These are phyloP conservation scores for Orius insidiosus DNA, from an alignment of 1,140 invertebrate genomes.

Conservation along the genomic window DNA sequence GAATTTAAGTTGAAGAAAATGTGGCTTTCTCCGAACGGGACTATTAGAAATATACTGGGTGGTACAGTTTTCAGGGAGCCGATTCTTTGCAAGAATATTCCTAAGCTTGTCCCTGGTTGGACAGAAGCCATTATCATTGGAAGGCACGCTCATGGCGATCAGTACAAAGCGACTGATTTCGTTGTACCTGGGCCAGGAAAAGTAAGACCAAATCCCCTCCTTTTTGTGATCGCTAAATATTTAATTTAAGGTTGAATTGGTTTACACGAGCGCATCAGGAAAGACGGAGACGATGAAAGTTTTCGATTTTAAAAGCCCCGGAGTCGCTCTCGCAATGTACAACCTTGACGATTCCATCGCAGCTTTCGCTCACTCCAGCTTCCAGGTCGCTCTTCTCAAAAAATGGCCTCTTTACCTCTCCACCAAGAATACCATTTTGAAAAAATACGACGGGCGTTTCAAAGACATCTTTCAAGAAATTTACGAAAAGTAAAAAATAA, in stretches of 20 bases:
- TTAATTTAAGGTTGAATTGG: constrained; percentile 39
- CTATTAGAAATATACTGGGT: constrained; percentile 77
- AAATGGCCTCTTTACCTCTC: constrained; percentile 71
- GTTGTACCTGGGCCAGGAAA: constrained; percentile 53
- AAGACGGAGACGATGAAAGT: constrained; percentile 26
- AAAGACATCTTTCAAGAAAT: constrained; percentile 87
- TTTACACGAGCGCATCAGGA: constrained; percentile 43
- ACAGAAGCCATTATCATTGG: constrained; percentile 65
- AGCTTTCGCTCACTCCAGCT: constrained; percentile 70
- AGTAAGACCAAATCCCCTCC: constrained; percentile 24
- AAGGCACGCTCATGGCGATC: constrained; percentile 77
- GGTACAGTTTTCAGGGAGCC: constrained; percentile 83
- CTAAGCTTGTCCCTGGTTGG: constrained; percentile 73
- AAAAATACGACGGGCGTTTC: constrained; percentile 78
- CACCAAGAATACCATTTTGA: constrained; percentile 85
- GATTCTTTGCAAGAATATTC: constrained; percentile 77
- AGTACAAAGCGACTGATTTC: constrained; percentile 77
- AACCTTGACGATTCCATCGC: constrained; percentile 74
- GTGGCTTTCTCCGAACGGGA: constrained; percentile 84
- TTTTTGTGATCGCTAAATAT: constrained; percentile 1
- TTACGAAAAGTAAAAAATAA: constrained; percentile 49
- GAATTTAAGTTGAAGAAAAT: constrained; percentile 87
- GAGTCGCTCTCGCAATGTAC: constrained; percentile 74
- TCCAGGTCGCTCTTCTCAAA: constrained; percentile 62
- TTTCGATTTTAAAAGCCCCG: constrained; percentile 37